Percentiles rank a stretch among this genome's conserved stretches.
Evolutionary conservation across 2,113 vertebrate genomes (phyloP).

Genomic region (Anarhynchus alexandrinus): DNA sequence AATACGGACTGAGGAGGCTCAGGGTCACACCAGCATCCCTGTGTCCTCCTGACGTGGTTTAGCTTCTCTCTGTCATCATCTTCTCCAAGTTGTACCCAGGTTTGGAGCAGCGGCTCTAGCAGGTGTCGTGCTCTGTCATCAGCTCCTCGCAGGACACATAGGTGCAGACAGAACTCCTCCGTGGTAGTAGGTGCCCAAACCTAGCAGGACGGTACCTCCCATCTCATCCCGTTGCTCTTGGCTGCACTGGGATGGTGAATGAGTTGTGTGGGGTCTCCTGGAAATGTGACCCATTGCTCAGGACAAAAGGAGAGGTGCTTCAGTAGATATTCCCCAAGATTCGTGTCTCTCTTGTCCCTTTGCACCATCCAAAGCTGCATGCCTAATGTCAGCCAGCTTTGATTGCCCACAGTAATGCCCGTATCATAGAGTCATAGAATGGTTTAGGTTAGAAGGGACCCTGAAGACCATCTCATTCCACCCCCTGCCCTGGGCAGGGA

Average conservation of each 20-base stretch:
- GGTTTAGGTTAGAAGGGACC: no score
- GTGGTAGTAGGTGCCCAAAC: background rate
- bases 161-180: background rate
- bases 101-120: background rate
- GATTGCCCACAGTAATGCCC: no score
- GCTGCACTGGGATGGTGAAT: fast-evolving
- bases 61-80: background rate
- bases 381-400: no score
- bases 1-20: background rate
- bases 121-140: background rate
- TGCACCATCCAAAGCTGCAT: no score
- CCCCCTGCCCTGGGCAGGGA: no score
- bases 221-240: fast-evolving
- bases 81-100: background rate
- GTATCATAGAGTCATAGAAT: no score
- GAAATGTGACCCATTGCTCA: background rate
- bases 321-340: background rate
- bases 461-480: no score
- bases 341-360: no score
- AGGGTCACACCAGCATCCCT: background rate
- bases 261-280: background rate
- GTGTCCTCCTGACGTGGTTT: background rate
- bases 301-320: background rate
- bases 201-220: background rate
- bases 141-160: background rate